Conservation (phyloP, 2,113 vertebrate species). For the Nesoenas mayeri region DNA sequence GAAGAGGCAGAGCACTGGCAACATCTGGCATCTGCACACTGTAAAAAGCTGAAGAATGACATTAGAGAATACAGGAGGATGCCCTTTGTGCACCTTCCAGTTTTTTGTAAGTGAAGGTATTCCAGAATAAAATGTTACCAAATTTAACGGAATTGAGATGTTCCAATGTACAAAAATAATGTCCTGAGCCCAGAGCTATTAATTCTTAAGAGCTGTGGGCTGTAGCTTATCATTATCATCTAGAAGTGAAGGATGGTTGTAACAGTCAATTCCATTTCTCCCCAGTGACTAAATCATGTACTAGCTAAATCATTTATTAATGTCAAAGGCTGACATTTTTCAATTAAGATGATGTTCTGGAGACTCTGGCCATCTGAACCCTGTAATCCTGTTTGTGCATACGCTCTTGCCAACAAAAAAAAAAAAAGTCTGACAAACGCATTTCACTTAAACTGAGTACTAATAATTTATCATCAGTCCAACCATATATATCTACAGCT, state of each 20-base stretch:
- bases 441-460: neutral
- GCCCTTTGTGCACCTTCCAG: neutral
- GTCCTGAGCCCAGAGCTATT: slow-evolving; percentile 18
- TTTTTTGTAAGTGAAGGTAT: neutral
- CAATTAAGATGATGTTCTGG: slow-evolving; percentile 48
- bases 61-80: neutral
- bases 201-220: slow-evolving; percentile 11
- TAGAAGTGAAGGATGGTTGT: neutral
- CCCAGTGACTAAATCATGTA: neutral
- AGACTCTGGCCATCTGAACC: slow-evolving; percentile 21
- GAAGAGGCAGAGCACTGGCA: neutral
- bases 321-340: slow-evolving; percentile 31
- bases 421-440: neutral
- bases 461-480: neutral
- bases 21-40: neutral
- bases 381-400: neutral
- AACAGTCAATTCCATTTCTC: slow-evolving; percentile 7
- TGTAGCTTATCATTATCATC: slow-evolving; percentile 27
- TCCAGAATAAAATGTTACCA: neutral
- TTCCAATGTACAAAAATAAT: neutral
- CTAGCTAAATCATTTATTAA: slow-evolving; percentile 9
- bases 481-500: neutral
- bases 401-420: neutral
- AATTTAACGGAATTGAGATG: neutral
- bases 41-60: neutral